Base-by-base conservation (phyloP, 2,888 invertebrate species). In the Oscheius sp. region DNA sequence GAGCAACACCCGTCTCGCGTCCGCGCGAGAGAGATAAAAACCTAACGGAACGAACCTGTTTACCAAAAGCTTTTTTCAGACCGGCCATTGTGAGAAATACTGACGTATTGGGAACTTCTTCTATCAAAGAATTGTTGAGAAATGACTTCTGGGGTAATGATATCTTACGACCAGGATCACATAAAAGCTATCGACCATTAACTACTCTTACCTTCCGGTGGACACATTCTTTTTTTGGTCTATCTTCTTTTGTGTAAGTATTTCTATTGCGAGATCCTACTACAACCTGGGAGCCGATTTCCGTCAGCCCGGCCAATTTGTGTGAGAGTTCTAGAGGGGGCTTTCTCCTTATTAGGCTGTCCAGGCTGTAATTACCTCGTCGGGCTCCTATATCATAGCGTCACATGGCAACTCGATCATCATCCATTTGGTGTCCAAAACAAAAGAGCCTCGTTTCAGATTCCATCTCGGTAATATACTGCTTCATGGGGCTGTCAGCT, bases 81-180 rank as follows among this genome's bases (percentile, higher is more conserved):
- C 93, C 96, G 85, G 96, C 96, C 80, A 95, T 97, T 87, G 90
- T 94, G 88, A 93, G 92, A 87, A 97, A 97, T 89, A 93, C 93
- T 75, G 96, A 97, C 89, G 91, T 97, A 84, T 91, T 92, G 84
- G 92, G 93, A 73, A 82, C 84, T 50, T 91, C 71, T 34, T 92
- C 93, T 73, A 92, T 94, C 70, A 90, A 90, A 82, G 91, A 92
- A 80, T 90, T 95, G 82, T 91, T 95, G 87, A 91, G 91, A 88
- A 92, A 96, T 89, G 96, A 97, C 90, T 97, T 96, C 89, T 97
- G 97, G 97, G 97, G 96, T 58, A 96, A 96, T 46, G 93, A 95
- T 70, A 90, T 97, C 83, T 91, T 91, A 80, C 94, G 95, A 89
- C 91, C 92, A 76, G 96, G 96, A 63, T 95, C 95, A 15, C 96